phyloP scores from a whole-genome alignment of 2,888 invertebrate genomes.

The Lacanobia wlatinum region DNA sequence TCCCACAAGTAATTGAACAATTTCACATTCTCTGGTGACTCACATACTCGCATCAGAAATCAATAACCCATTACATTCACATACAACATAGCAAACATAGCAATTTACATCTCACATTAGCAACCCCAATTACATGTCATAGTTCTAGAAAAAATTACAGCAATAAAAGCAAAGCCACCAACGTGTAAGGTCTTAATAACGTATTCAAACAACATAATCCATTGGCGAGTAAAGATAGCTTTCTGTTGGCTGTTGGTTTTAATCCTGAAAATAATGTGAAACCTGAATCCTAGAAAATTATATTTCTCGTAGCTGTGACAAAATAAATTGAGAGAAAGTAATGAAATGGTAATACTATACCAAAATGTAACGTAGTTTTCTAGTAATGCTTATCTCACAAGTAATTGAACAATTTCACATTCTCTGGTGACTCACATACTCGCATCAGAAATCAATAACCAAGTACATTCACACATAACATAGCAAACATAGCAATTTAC shows the following conservation, averaged over 20 bases:
- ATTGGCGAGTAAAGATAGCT: conserved; percentile 85
- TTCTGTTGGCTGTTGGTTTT: conserved; percentile 78
- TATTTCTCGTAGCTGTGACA: too few species aligned
- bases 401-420: too few species aligned
- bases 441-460: conserved; percentile 14
- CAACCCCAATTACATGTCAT: conserved; percentile 45
- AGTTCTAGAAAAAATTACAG: conserved; percentile 56
- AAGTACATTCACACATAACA: neutral
- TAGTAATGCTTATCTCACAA: too few species aligned
- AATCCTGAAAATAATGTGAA: too few species aligned
- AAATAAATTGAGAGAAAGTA: neutral
- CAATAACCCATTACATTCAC: conserved; percentile 10
- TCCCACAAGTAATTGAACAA: too few species aligned
- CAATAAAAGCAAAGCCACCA: conserved; percentile 58
- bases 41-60: neutral
- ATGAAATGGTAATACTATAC: neutral
- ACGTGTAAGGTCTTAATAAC: conserved; percentile 78
- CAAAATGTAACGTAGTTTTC: neutral
- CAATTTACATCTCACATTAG: conserved; percentile 42
- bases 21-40: too few species aligned
- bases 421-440: too few species aligned
- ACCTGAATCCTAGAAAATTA: too few species aligned
- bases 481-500: conserved; percentile 11
- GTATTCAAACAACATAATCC: conserved; percentile 89
- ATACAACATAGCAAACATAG: conserved; percentile 1